Conservation (phyloP, 2,797 vertebrate genomes). For the Luscinia megarhynchos region DNA sequence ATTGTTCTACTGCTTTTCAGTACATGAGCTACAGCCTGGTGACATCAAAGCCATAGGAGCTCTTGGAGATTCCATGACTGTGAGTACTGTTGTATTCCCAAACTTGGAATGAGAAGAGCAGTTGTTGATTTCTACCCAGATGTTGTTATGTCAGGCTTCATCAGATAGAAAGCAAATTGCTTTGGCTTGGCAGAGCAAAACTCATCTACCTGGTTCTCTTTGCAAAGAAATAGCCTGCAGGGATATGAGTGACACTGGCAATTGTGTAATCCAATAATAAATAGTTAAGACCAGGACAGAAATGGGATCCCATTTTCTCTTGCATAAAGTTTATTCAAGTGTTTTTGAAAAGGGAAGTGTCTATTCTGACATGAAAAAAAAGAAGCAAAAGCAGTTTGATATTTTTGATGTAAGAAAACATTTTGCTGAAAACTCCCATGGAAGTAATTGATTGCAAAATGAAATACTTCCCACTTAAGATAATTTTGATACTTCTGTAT, state of each 20-base stretch:
- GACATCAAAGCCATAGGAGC: constrained; percentile 89
- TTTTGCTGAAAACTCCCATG: background rate
- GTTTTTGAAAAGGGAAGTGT: background rate
- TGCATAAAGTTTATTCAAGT: background rate
- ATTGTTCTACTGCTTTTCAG: constrained; percentile 70
- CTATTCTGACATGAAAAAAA: background rate
- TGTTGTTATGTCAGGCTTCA: background rate
- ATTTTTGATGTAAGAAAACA: background rate
- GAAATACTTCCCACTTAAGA: background rate
- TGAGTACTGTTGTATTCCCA: constrained; percentile 71
- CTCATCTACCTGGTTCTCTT: background rate
- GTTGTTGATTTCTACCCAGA: background rate
- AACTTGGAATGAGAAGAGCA: background rate
- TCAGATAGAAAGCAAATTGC: constrained; percentile 10
- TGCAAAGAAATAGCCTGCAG: background rate
- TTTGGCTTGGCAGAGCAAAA: constrained; percentile 20
- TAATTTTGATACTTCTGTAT: background rate
- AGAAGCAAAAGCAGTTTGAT: background rate
- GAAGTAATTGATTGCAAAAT: background rate
- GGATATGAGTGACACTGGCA: background rate
- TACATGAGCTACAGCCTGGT: constrained; percentile 85
- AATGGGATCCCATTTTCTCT: background rate
- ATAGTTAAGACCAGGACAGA: background rate
- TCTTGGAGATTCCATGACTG: constrained; percentile 91
- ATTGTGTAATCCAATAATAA: constrained; percentile 2